A percentile compares a stretch with the other conserved stretches of the same genome.
Evolutionary conservation across 2,113 vertebrate species (phyloP).

Genomic region (Scophthalmus maximus): DNA sequence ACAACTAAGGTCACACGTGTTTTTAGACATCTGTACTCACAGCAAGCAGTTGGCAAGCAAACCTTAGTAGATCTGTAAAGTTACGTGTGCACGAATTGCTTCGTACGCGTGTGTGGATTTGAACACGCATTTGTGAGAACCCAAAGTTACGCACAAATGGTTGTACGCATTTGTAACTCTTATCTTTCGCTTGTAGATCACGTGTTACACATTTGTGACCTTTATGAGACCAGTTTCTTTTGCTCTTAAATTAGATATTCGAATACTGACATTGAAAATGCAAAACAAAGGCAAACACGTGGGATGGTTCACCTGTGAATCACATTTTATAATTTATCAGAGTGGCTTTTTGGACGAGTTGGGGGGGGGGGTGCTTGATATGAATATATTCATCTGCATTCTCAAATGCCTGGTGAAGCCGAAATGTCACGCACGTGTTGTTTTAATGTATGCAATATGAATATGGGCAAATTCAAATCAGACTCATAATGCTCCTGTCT

Average conservation of each 20-base stretch:
- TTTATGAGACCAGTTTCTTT: no score
- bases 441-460: constrained; percentile 77
- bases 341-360: constrained; percentile 55
- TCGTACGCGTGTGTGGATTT: no score
- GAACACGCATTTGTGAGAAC: no score
- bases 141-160: no score
- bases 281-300: constrained; percentile 53
- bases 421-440: constrained; percentile 73
- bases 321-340: constrained; percentile 47
- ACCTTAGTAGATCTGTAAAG: no score
- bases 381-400: constrained; percentile 72
- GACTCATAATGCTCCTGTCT: constrained; percentile 66
- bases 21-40: no score
- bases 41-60: no score
- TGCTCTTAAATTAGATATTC: constrained; percentile 38
- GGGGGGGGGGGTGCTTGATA: not conserved
- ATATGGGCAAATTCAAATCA: constrained; percentile 78
- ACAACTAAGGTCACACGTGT: no score
- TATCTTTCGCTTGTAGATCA: no score
- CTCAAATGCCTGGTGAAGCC: constrained; percentile 62
- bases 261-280: constrained; percentile 55
- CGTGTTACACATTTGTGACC: no score
- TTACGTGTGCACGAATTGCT: no score
- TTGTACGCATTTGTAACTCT: no score
- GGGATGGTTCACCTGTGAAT: constrained; percentile 62